Evolutionary conservation across 2,888 invertebrate species (phyloP).

Genomic region (Sarcophaga subvicina): DNA sequence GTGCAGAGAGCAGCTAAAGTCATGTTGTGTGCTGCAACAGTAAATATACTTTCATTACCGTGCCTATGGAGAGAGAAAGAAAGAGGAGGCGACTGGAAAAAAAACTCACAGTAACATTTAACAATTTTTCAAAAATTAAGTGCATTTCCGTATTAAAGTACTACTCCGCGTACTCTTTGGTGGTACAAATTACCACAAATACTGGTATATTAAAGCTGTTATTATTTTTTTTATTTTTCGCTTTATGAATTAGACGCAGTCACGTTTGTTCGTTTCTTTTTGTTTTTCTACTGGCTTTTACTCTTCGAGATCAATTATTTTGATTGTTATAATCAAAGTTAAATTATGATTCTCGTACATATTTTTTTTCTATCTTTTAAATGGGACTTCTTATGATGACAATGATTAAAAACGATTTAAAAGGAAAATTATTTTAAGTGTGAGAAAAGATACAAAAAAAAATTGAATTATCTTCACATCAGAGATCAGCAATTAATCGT

Average conservation of each 20-base stretch:
- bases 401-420: slow-evolving; percentile 23
- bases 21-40: not conserved
- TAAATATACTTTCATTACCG: not conserved
- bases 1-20: not conserved
- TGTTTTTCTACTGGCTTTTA: not conserved
- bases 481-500: no score
- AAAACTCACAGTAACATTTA: not conserved
- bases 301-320: slow-evolving; percentile 10
- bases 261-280: slow-evolving; percentile 36
- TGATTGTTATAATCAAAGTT: slow-evolving; percentile 34
- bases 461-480: no score
- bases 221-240: not conserved
- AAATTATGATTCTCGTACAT: slow-evolving; percentile 1
- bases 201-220: slow-evolving; percentile 17
- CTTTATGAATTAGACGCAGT: slow-evolving; percentile 37
- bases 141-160: slow-evolving; percentile 66
- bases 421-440: slow-evolving; percentile 12
- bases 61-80: not conserved
- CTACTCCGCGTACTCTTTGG: not conserved
- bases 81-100: not conserved
- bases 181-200: slow-evolving; percentile 37
- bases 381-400: slow-evolving; percentile 33
- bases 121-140: slow-evolving; percentile 23
- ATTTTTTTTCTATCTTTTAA: not conserved
- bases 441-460: not conserved